Evolutionary conservation across 2,797 vertebrate genomes (phyloP), one percentile per base, ranked within the genome.

Genomic region (Oryzias sinensis): DNA sequence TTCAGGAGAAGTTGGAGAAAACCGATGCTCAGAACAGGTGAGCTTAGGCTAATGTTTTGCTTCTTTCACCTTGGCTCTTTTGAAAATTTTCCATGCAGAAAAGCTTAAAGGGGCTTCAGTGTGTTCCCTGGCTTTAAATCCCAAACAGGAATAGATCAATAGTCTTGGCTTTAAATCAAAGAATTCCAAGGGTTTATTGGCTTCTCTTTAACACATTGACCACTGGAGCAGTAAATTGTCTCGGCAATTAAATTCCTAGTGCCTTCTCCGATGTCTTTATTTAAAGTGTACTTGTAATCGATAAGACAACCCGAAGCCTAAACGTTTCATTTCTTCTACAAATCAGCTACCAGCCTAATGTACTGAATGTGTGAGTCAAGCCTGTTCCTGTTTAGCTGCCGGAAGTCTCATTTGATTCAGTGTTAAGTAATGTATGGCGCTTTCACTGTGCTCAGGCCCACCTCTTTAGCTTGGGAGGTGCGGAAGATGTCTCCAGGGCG

Each of bases 401-500:
- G 22, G 43, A 56, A 62, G 17, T 18, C 14, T 43, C 37, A 55
- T 74, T 44, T 4, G 18, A 44, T 25, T 62, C 57, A 18, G 16
- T 55, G 27, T 56, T 37, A 53, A 64, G 6, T 48, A 40, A 59
- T 61, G 17, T 65, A 61, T 1, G 9, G 50, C 3, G 37, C 37
- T 45, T 49, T 65, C 11, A 48, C 29, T 67, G 59, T 58, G 14
- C 80, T 29, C 85, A 99, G 97, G 76, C 97, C 97, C 3, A 99
- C 97, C 0, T 99, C 97, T 13, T 84, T 99, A 81, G 97, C 97
- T 0, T 99, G 97, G 97, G 97, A 99, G 83, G 96, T 99, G 42
- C 96, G 98, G 63, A 99, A 99, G 69, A 99, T 99, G 97, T 99
- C 97, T 57, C 97, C 97, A 0, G 97, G 97, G 50, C 95, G 97